Evolutionary conservation across 2,888 invertebrate species (phyloP).

Genomic region (Tanypteryx hageni): DNA sequence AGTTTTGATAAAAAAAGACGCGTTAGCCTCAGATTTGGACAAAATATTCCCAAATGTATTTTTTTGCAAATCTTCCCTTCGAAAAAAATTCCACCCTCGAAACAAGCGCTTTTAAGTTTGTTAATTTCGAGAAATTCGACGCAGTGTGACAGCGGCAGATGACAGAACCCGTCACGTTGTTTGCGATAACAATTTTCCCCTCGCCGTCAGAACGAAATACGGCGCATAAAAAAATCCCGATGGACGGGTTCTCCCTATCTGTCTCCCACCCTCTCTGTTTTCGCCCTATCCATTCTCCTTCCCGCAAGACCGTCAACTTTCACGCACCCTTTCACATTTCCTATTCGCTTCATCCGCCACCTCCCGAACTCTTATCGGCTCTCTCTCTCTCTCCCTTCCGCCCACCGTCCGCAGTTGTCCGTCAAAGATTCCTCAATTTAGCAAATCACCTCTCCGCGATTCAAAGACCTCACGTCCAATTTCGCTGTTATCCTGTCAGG

Average conservation of each 20-base stretch:
- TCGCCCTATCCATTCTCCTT: neutral
- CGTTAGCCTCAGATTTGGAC: too few relatives aligned
- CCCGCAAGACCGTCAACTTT: neutral
- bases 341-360: constrained; percentile 18
- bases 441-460: neutral
- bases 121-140: constrained; percentile 36
- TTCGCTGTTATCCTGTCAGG: neutral
- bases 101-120: neutral
- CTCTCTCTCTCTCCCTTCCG: neutral
- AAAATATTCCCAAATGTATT: too few relatives aligned
- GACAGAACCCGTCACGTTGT: constrained; percentile 23
- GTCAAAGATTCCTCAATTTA: constrained; percentile 23
- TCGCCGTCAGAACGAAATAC: neutral
- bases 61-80: neutral
- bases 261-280: neutral
- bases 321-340: constrained; percentile 9
- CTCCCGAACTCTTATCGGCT: constrained; percentile 1
- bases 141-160: constrained; percentile 22
- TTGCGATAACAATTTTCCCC: constrained; percentile 52
- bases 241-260: constrained; percentile 25
- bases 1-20: too few relatives aligned
- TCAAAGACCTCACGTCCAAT: neutral
- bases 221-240: constrained; percentile 11
- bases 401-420: neutral
- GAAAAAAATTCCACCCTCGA: neutral